Percentiles rank a stretch among this genome's conserved stretches.
Evolutionary conservation across 2,888 invertebrate genomes (phyloP).

Genomic region (Thalpophila matura): DNA sequence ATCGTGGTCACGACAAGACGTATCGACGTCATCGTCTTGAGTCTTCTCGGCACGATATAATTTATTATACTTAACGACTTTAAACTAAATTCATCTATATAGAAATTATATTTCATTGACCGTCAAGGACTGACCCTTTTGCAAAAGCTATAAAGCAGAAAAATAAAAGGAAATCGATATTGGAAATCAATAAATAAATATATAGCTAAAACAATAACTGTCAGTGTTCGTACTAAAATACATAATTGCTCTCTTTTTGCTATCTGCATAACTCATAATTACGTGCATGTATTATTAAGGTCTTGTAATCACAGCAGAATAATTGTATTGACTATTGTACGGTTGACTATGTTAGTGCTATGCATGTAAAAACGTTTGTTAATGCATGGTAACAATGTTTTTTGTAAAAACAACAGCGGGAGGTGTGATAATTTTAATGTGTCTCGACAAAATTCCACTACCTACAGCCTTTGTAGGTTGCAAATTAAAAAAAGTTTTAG

Average conservation of each 20-base stretch:
- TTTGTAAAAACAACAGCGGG: neutral
- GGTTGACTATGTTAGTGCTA: constrained; percentile 20
- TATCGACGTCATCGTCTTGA: too few relatives aligned
- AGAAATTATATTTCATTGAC: too few relatives aligned
- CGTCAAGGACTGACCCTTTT: too few relatives aligned
- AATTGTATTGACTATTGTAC: constrained; percentile 52
- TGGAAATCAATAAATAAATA: neutral
- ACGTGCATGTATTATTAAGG: constrained; percentile 29
- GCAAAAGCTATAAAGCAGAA: too few relatives aligned
- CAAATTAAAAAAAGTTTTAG: too few relatives aligned
- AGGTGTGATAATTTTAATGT: constrained; percentile 5
- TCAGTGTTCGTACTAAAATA: constrained; percentile 8
- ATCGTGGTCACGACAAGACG: too few relatives aligned
- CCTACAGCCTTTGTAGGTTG: too few relatives aligned
- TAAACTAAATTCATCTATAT: too few relatives aligned
- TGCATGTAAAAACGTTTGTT: constrained; percentile 24
- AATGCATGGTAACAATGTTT: neutral
- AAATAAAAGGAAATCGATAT: neutral
- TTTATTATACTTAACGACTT: too few relatives aligned
- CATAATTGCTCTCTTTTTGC: constrained; percentile 34
- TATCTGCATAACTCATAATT: constrained; percentile 23
- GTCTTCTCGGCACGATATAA: too few relatives aligned
- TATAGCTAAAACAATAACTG: neutral
- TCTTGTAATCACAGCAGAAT: constrained; percentile 36
- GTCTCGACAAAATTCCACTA: too few relatives aligned